Percentiles rank a stretch among this genome's conserved stretches.
Evolutionary conservation across 2,888 invertebrate genomes (phyloP).

Genomic region (Drosophila greeni): DNA sequence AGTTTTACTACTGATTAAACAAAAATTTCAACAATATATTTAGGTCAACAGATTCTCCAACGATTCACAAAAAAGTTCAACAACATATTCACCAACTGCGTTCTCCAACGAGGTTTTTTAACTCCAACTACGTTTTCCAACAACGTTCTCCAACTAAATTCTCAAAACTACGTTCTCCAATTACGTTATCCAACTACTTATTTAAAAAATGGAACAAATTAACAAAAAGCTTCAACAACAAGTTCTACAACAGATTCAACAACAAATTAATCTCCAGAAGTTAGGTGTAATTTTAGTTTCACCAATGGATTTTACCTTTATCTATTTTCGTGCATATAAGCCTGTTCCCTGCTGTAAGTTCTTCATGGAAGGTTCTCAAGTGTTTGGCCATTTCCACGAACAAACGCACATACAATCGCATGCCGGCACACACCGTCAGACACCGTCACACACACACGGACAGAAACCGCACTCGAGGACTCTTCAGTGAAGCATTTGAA

Average conservation of each 20-base stretch:
- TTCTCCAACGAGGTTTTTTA: background rate
- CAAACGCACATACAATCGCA: slow-evolving; percentile 11
- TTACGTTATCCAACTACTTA: background rate
- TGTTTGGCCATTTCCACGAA: slow-evolving; percentile 33
- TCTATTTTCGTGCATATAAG: background rate
- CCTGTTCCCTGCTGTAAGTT: slow-evolving; percentile 22
- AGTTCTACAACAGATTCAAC: background rate
- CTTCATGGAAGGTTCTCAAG: slow-evolving; percentile 30
- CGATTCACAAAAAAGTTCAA: no score
- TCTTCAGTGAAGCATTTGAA: slow-evolving; percentile 38
- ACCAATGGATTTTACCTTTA: background rate
- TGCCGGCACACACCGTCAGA: background rate
- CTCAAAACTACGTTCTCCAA: no score
- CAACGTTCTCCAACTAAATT: background rate
- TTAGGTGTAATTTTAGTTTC: background rate
- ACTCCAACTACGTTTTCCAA: no score
- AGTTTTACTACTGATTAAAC: no score
- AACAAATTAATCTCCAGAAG: no score
- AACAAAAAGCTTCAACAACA: background rate
- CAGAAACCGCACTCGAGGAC: slow-evolving; percentile 39
- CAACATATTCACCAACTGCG: background rate
- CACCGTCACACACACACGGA: slow-evolving; percentile 3
- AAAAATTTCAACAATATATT: background rate
- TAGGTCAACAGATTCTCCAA: background rate
- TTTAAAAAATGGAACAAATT: background rate